Percentiles rank a stretch among this genome's conserved stretches.
Conservation (phyloP, 2,888 invertebrate species). For the Sinotaia quadrata region DNA sequence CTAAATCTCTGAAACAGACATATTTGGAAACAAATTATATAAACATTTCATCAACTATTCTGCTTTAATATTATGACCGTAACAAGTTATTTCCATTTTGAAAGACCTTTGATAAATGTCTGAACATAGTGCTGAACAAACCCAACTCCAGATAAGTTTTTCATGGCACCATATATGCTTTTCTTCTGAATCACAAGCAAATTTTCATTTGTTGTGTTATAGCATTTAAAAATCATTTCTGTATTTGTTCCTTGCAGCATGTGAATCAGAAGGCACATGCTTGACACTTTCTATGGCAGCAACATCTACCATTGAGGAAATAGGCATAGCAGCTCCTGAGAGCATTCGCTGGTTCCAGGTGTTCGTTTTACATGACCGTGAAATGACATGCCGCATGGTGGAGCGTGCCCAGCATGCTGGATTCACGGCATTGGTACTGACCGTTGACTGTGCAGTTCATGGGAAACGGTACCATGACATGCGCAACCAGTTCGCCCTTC, state of each 20-base stretch:
- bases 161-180: too few relatives aligned
- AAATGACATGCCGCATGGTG: constrained; percentile 76
- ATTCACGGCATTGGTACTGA: constrained; percentile 89
- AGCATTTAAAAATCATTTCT: too few relatives aligned
- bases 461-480: constrained; percentile 87
- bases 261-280: constrained; percentile 82
- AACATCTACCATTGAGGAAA: constrained; percentile 90
- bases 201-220: too few relatives aligned
- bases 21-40: too few relatives aligned
- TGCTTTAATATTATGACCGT: too few relatives aligned
- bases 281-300: constrained; percentile 80
- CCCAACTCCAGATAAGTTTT: too few relatives aligned
- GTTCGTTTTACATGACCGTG: constrained; percentile 81
- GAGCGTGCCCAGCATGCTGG: constrained; percentile 84
- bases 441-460: constrained; percentile 87
- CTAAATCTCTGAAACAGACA: too few relatives aligned
- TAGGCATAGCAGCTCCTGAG: constrained; percentile 77
- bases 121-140: too few relatives aligned
- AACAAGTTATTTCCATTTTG: too few relatives aligned
- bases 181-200: too few relatives aligned
- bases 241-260: constrained; percentile 78
- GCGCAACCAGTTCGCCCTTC: constrained; percentile 87
- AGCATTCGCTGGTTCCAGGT: constrained; percentile 91
- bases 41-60: too few relatives aligned
- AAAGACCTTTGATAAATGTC: too few relatives aligned